Base-by-base conservation (phyloP, 2,113 vertebrate species). In the Lophochroa leadbeateri region DNA sequence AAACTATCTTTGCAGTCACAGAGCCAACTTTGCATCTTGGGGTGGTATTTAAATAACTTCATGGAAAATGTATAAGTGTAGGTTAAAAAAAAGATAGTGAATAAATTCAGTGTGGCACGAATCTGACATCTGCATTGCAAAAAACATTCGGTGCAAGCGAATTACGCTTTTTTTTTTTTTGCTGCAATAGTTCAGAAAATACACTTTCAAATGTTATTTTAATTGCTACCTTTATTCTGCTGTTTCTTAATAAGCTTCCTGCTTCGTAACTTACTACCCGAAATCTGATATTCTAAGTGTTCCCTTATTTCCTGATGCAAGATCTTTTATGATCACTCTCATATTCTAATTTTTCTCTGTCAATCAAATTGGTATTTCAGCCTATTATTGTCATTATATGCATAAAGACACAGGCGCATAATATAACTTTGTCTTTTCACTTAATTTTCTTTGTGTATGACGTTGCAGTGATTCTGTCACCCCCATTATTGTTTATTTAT, bases 41-140 rank as follows among this genome's bases (percentile, higher is more conserved):
- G 47, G 64, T 94, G 61, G 28, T 76, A 93, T 94, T 96, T 96
- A 97, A 97, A 96, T 88, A 94, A 91, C 86, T 94, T 95, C 61
- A 92, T 91, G 91, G 96, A 88, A 97, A 94, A 97, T 91, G 79
- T 96, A 83, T 95, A 93, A 95, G 46, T 74, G 39, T 76, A 35
- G 10, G 39, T 79, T 93, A 44, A 75, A 57, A 87, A 84, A 75
- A 76, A 4, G 37, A 55, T 84, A 69, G 94, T 94, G 95, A 94
- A 97, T 96, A 92, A 89, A 97, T 96, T 94, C 88, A 96, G 95
- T 91, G 94, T 97, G 96, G 79, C 93, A 95, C 27, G 82, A 93
- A 92, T 93, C 83, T 80, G 96, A 93, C 88, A 96, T 93, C 96
- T 96, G 71, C 81, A 93, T 88, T 91, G 91, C 86, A 97, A 97